These are phyloP conservation scores for Craseonycteris thonglongyai DNA, from an alignment of 2,113 vertebrate genomes.

Conservation along the genomic window DNA sequence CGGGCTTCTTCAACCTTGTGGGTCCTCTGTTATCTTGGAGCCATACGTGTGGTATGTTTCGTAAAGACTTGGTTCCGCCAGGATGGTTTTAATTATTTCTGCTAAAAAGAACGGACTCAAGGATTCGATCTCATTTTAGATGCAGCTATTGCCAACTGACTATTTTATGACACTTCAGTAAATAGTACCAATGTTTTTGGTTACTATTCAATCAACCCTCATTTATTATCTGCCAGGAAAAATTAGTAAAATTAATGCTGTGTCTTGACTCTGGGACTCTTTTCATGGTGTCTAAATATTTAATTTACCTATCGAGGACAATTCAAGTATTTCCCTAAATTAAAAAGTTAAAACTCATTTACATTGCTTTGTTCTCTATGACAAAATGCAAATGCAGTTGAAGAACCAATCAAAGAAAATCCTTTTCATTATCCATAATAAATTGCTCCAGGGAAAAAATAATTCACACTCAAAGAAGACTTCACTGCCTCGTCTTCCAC, in stretches of 20 bases:
- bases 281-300: constrained; percentile 11
- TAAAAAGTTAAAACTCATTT: background rate
- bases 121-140: constrained; percentile 19
- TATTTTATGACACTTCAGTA: background rate
- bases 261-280: background rate
- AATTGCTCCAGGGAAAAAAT: background rate
- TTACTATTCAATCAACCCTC: background rate
- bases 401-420: background rate
- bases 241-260: background rate
- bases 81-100: constrained; percentile 33
- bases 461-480: background rate
- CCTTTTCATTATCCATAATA: background rate
- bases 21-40: background rate
- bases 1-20: background rate
- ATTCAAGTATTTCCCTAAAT: background rate
- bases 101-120: background rate
- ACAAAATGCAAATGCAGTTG: background rate
- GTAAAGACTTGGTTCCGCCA: background rate
- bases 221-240: background rate
- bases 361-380: background rate
- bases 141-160: background rate
- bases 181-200: background rate
- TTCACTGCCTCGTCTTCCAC: background rate
- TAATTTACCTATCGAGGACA: background rate
- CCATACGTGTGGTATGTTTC: constrained; percentile 1